Evolutionary conservation across 1,140 invertebrate genomes (phyloP).

Genomic region (Paramacrobiotus metropolitanus): DNA sequence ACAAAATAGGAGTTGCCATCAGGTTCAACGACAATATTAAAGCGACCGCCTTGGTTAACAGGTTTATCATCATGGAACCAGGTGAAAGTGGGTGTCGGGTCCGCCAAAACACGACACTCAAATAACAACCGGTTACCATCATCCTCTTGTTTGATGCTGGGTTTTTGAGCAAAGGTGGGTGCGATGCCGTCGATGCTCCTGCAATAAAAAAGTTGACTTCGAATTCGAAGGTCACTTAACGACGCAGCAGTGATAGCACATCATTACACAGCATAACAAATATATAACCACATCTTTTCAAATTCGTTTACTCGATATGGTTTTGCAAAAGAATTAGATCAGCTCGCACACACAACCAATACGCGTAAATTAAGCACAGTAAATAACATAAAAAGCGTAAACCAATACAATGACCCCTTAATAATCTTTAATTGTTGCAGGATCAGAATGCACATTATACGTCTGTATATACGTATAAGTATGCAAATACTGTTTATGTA

Average conservation of each 20-base stretch:
- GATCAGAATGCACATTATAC: no score
- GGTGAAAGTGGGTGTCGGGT: conserved; percentile 62
- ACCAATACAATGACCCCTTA: no score
- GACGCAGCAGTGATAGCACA: no score
- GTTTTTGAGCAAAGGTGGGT: conserved; percentile 90
- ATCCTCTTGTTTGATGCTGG: conserved; percentile 81
- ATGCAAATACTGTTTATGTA: no score
- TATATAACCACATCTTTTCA: background rate
- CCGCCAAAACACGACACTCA: conserved; percentile 80
- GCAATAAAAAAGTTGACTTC: conserved; percentile 17
- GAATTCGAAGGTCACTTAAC: background rate
- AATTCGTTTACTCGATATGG: background rate
- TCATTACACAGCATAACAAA: background rate
- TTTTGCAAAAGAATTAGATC: background rate
- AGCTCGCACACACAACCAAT: background rate
- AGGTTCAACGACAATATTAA: conserved; percentile 17
- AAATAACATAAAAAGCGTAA: background rate
- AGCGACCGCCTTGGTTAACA: conserved; percentile 17
- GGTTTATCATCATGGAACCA: conserved; percentile 70
- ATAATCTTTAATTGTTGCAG: no score
- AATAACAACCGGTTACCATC: conserved; percentile 82
- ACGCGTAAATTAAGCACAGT: background rate
- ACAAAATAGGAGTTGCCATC: conserved; percentile 79
- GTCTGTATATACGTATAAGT: no score
- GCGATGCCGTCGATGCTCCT: conserved; percentile 90